Evolutionary conservation across 2,888 invertebrate species (phyloP).

Genomic region (Anodontia alba): DNA sequence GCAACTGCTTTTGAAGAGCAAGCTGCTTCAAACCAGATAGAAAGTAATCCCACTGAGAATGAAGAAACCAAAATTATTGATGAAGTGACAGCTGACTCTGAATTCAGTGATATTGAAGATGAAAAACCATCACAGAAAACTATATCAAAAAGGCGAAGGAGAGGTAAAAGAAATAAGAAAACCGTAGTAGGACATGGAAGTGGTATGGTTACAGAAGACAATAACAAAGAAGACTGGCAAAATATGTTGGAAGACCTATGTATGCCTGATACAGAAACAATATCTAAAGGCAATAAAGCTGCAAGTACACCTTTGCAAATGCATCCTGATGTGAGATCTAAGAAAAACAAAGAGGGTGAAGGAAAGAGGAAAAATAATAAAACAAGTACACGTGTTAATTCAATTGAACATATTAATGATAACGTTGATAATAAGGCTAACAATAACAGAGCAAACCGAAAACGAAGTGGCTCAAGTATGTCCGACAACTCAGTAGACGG

Average conservation of each 20-base stretch:
- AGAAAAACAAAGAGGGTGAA: no score
- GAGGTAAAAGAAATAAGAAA: not conserved
- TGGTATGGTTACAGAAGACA: not conserved
- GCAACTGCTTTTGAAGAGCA: not conserved
- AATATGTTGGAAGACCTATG: not conserved
- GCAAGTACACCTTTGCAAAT: no score
- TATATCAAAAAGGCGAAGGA: not conserved
- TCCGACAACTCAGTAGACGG: not conserved
- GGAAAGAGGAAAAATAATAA: no score
- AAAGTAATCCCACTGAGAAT: not conserved
- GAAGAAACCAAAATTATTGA: not conserved
- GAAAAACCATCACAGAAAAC: not conserved
- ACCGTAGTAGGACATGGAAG: not conserved
- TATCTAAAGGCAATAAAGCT: not conserved
- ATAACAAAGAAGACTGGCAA: not conserved
- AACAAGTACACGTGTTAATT: no score
- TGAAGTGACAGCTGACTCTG: not conserved
- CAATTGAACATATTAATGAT: no score
- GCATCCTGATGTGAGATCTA: no score
- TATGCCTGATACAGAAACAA: not conserved
- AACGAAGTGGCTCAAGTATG: not conserved
- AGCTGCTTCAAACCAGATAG: not conserved
- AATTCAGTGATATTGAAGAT: not conserved
- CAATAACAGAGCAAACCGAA: not conserved
- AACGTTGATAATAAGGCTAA: no score